phyloP scores from a whole-genome alignment of 1,140 invertebrate species.

The Leptestheria dahalacensis region DNA sequence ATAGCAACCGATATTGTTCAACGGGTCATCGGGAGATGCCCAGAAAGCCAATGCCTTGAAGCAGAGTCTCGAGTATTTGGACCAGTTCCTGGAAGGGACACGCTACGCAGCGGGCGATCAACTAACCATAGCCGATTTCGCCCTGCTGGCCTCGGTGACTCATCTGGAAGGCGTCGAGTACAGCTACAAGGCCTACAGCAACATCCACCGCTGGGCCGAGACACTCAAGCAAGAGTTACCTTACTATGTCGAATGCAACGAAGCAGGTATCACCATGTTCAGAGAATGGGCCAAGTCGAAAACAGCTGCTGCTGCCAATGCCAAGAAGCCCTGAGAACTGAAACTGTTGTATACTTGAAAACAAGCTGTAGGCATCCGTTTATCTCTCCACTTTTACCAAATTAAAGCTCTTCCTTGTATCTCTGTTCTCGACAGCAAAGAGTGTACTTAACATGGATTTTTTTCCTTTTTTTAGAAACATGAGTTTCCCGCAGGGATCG shows the following conservation, averaged over 20 bases:
- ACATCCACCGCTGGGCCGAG: constrained; percentile 24
- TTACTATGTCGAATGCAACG: constrained; percentile 26
- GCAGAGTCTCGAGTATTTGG: constrained; percentile 25
- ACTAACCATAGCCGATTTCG: constrained; percentile 27
- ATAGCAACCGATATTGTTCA: constrained; percentile 21
- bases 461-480: no score
- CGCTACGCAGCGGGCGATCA: constrained; percentile 24
- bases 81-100: constrained; percentile 22
- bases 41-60: constrained; percentile 26
- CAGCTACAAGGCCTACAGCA: constrained; percentile 23
- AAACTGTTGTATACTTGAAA: no score
- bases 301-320: neutral
- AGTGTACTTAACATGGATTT: no score
- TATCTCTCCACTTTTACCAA: no score
- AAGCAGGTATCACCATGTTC: constrained; percentile 23
- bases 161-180: constrained; percentile 25
- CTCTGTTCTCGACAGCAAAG: no score
- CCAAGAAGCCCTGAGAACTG: neutral
- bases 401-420: no score
- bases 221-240: constrained; percentile 25
- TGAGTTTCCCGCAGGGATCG: no score
- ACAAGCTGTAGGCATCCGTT: no score
- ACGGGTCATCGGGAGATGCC: constrained; percentile 19
- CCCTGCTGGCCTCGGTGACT: constrained; percentile 25
- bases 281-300: constrained; percentile 19